These are phyloP conservation scores for Drosophila nigrodunni DNA, from an alignment of 1,140 invertebrate genomes.

Conservation along the genomic window DNA sequence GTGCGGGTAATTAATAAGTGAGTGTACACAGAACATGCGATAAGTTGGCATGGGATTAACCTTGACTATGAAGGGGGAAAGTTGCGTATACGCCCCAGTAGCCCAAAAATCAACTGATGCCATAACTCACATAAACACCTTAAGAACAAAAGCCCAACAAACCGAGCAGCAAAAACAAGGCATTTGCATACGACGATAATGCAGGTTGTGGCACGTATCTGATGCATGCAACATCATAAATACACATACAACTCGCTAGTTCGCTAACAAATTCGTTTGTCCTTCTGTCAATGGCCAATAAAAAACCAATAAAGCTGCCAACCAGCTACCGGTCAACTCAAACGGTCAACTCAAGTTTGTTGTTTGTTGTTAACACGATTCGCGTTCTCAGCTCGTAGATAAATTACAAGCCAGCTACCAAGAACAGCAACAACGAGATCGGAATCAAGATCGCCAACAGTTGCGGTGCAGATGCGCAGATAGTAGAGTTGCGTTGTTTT, in stretches of 20 bases:
- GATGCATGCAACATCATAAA: conserved; percentile 68
- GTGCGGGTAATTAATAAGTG: conserved; percentile 46
- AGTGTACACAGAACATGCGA: conserved; percentile 31
- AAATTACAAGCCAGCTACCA: conserved; percentile 61
- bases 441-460: conserved; percentile 53
- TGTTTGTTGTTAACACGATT: conserved; percentile 64
- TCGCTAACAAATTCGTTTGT: conserved; percentile 74
- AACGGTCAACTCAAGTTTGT: conserved; percentile 13
- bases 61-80: conserved; percentile 37
- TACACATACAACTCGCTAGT: conserved; percentile 40
- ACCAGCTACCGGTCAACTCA: conserved; percentile 24
- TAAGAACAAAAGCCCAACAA: conserved; percentile 42
- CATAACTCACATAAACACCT: conserved; percentile 79
- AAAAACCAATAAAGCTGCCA: conserved; percentile 84
- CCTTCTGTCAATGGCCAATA: conserved; percentile 84
- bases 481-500: background rate
- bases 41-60: background rate
- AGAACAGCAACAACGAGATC: conserved; percentile 47
- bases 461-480: conserved; percentile 22
- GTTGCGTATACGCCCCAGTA: conserved; percentile 55
- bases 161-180: conserved; percentile 55
- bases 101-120: conserved; percentile 43
- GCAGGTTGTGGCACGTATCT: conserved; percentile 35
- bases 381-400: conserved; percentile 49
- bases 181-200: conserved; percentile 65